Percentiles rank a stretch among this genome's conserved stretches.
phyloP scores from a whole-genome alignment of 2,888 invertebrate species.

The Hipparchia sbordonii region DNA sequence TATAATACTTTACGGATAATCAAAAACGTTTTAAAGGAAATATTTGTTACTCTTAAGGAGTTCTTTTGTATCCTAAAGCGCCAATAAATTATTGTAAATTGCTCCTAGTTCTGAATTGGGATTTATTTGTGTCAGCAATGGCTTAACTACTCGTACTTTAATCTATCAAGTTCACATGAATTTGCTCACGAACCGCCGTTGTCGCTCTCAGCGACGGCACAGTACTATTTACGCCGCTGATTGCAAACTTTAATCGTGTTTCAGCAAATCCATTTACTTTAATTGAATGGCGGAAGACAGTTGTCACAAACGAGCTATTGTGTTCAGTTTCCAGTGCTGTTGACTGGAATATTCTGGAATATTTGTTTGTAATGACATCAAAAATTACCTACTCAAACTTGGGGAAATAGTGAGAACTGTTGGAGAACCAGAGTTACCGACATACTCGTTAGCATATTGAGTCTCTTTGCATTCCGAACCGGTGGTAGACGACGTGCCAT shows the following conservation, averaged over 20 bases:
- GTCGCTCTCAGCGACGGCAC: conserved; percentile 14
- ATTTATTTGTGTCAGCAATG: background rate
- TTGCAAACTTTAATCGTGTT: conserved; percentile 55
- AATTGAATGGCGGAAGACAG: conserved; percentile 52
- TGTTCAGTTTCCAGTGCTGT: conserved; percentile 28
- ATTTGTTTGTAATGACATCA: conserved; percentile 1
- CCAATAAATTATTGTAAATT: background rate
- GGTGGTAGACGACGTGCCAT: no score
- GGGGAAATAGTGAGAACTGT: no score
- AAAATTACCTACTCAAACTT: background rate
- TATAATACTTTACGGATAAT: no score
- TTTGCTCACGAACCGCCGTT: conserved; percentile 10
- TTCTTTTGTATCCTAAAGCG: no score
- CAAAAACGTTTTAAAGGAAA: no score
- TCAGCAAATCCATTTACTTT: conserved; percentile 55
- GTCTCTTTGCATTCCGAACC: no score
- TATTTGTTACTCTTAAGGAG: no score
- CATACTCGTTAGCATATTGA: no score
- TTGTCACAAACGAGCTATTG: conserved; percentile 48
- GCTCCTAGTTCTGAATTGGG: background rate
- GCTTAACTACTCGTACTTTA: background rate
- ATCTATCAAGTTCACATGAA: conserved; percentile 17
- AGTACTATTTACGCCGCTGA: conserved; percentile 46
- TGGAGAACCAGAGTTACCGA: no score
- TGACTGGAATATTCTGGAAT: conserved; percentile 5